Conservation (phyloP, 2,888 invertebrate species). For the Caenorhabditis angaria region DNA sequence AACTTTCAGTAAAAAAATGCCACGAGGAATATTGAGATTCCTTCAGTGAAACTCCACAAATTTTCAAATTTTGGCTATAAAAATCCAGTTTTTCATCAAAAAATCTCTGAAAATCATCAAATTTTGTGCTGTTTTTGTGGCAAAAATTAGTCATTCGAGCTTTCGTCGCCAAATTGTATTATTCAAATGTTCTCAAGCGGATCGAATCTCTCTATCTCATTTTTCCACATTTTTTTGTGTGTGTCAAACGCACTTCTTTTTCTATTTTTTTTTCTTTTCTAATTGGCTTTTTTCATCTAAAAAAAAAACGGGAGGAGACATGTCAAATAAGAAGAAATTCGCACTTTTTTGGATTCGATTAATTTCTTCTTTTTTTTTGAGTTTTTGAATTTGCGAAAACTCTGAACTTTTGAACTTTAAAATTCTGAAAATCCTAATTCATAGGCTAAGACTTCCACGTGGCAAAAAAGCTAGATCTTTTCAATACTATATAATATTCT, state of each 20-base stretch:
- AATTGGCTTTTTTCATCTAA: conserved; percentile 6
- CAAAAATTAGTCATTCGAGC: not conserved
- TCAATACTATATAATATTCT: conserved; percentile 10
- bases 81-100: too few species aligned
- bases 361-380: conserved; percentile 23
- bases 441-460: too few species aligned
- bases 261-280: not conserved
- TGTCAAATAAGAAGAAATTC: conserved; percentile 21
- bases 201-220: conserved; percentile 7
- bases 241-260: not conserved
- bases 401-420: too few species aligned
- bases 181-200: conserved; percentile 6
- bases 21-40: too few species aligned
- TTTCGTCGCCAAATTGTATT: not conserved
- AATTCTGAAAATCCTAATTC: too few species aligned
- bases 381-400: too few species aligned
- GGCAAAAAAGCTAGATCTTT: conserved; percentile 10
- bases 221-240: not conserved
- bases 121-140: too few species aligned
- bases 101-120: too few species aligned
- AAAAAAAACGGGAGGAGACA: conserved; percentile 26
- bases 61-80: too few species aligned
- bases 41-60: too few species aligned
- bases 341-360: conserved; percentile 16
- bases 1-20: too few species aligned